A percentile compares a stretch with the other conserved stretches of the same genome.
phyloP scores from a whole-genome alignment of 92 coral and sea anemone genomes.

The Chrysogorgia sp. region DNA sequence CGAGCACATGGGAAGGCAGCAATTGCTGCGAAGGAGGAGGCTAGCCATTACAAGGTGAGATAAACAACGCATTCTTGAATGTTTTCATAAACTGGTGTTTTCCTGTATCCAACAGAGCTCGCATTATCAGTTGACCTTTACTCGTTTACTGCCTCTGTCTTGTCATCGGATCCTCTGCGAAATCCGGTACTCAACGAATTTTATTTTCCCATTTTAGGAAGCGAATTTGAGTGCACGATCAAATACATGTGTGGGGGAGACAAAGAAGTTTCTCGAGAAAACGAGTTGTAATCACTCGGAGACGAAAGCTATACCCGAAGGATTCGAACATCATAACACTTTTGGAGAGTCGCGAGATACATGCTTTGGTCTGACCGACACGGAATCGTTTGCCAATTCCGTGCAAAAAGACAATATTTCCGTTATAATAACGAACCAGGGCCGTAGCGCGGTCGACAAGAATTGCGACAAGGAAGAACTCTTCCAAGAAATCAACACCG shows the following conservation, averaged over 20 bases:
- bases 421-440: not conserved
- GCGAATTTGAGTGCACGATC: not conserved
- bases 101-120: not conserved
- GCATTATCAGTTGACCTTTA: conserved; percentile 7
- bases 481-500: too few relatives aligned
- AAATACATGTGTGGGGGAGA: too few relatives aligned
- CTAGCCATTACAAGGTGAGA: not conserved
- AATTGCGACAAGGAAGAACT: not conserved
- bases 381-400: not conserved
- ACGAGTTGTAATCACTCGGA: not conserved
- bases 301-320: too few relatives aligned
- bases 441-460: not conserved
- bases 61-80: conserved; percentile 2
- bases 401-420: not conserved
- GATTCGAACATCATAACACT: too few relatives aligned
- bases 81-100: not conserved
- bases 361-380: not conserved
- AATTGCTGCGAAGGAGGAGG: not conserved
- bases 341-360: not conserved
- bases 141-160: not conserved
- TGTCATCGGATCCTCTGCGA: not conserved
- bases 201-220: not conserved
- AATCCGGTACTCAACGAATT: not conserved
- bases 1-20: not conserved
- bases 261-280: not conserved